Percentiles rank a stretch among this genome's conserved stretches.
Evolutionary conservation across 2,113 vertebrate species (phyloP).

Genomic region (Lepisosteus osseus): DNA sequence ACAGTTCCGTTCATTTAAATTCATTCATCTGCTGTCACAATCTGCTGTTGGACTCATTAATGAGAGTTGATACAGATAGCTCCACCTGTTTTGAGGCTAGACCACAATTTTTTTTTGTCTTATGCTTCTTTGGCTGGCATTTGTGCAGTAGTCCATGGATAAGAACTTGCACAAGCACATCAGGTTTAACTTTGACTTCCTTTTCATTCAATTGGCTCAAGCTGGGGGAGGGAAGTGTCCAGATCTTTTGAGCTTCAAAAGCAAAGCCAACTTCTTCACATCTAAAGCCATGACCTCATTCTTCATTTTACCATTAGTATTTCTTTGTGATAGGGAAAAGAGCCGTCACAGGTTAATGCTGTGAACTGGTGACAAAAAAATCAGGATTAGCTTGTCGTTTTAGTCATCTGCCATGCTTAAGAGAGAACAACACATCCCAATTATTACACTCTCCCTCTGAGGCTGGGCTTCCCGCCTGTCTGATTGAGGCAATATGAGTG

Average conservation of each 20-base stretch:
- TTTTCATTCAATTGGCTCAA: neutral
- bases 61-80: neutral
- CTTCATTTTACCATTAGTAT: neutral
- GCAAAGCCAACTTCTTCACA: neutral
- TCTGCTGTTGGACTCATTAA: too few relatives aligned
- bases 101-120: neutral
- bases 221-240: too few relatives aligned
- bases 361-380: neutral
- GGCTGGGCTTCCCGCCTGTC: neutral
- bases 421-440: neutral
- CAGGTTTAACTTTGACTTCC: neutral
- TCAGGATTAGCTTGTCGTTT: neutral
- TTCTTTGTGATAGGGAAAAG: neutral
- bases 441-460: neutral
- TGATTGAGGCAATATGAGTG: neutral
- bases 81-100: too few relatives aligned
- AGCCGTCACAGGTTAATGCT: neutral
- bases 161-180: conserved; percentile 7
- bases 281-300: neutral
- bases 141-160: neutral
- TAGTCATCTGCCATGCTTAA: neutral
- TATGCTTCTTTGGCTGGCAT: neutral
- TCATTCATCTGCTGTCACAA: too few relatives aligned
- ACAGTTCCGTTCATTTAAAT: too few relatives aligned
- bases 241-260: neutral